These are phyloP conservation scores for Drosophila flavopinicola DNA, from an alignment of 2,888 invertebrate species.

Conservation along the genomic window DNA sequence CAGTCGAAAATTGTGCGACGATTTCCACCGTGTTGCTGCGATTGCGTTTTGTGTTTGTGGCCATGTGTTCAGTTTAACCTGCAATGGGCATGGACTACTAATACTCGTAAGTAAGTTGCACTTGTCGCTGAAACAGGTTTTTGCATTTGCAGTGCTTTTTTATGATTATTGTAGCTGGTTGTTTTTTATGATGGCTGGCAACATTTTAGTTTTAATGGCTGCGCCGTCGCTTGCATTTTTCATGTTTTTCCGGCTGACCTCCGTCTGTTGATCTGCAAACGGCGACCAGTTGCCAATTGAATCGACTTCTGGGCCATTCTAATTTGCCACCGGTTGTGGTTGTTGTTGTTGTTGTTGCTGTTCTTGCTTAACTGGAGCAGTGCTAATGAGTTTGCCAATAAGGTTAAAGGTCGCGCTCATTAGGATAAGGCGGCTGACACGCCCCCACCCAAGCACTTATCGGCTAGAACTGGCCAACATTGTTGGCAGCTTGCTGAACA, in stretches of 20 bases:
- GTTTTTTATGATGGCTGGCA: conserved; percentile 37
- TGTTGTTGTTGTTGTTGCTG: conserved; percentile 15
- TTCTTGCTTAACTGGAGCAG: conserved; percentile 63
- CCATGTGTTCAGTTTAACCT: conserved; percentile 75
- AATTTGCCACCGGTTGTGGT: conserved; percentile 59
- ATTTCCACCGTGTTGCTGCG: conserved; percentile 55
- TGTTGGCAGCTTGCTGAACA: conserved; percentile 54
- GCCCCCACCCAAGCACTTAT: conserved; percentile 40
- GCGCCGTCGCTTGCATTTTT: conserved; percentile 66
- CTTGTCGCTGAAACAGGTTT: conserved; percentile 74
- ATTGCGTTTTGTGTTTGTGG: conserved; percentile 53
- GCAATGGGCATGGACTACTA: conserved; percentile 71
- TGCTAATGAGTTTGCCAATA: conserved; percentile 42
- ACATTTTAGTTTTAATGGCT: conserved; percentile 47
- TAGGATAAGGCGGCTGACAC: conserved; percentile 38
- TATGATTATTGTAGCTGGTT: conserved; percentile 42
- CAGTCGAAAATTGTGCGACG: background rate
- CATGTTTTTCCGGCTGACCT: conserved; percentile 79
- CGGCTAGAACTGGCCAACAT: conserved; percentile 36
- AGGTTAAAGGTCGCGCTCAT: conserved; percentile 68
- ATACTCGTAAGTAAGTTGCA: conserved; percentile 52
- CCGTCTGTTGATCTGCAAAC: conserved; percentile 61
- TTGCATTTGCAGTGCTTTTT: conserved; percentile 30
- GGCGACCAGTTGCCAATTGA: conserved; percentile 55
- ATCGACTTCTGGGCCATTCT: conserved; percentile 71